Conservation (phyloP, 1,140 invertebrate species). For the Thrips palmi region DNA sequence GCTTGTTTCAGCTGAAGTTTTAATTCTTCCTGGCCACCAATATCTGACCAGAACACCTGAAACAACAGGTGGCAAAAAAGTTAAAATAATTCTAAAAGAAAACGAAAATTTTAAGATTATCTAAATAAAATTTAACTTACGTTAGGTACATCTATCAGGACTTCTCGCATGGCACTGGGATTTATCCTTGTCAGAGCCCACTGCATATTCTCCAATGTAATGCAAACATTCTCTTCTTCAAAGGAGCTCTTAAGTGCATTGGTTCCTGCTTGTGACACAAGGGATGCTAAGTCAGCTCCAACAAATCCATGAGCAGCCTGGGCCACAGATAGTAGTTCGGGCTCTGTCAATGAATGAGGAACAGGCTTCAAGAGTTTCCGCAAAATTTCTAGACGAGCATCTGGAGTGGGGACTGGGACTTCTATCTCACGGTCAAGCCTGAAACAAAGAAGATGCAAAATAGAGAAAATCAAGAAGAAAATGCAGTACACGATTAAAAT, state of each 20-base stretch:
- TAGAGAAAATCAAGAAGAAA: no score
- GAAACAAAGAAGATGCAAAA: slow-evolving; percentile 7
- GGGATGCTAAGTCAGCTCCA: slow-evolving; percentile 59
- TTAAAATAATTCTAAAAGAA: slow-evolving; percentile 1
- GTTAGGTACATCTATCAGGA: slow-evolving; percentile 64
- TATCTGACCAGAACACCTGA: slow-evolving; percentile 63
- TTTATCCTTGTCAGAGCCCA: slow-evolving; percentile 47
- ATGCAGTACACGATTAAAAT: background rate
- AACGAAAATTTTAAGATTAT: background rate
- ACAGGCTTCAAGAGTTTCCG: slow-evolving; percentile 34
- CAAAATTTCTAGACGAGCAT: slow-evolving; percentile 44
- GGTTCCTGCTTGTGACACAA: slow-evolving; percentile 51
- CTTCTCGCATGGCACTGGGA: slow-evolving; percentile 80
- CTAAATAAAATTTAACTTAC: slow-evolving; percentile 25
- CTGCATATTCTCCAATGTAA: slow-evolving; percentile 32
- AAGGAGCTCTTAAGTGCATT: slow-evolving; percentile 24
- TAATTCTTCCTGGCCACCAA: slow-evolving; percentile 75
- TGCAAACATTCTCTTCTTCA: slow-evolving; percentile 14
- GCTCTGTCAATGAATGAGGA: slow-evolving; percentile 30
- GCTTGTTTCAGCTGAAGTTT: slow-evolving; percentile 77
- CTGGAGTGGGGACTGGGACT: slow-evolving; percentile 53
- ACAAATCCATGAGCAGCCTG: slow-evolving; percentile 70
- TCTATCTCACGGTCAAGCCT: slow-evolving; percentile 73
- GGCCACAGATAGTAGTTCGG: slow-evolving; percentile 41
- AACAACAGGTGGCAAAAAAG: slow-evolving; percentile 6